Percentiles rank a stretch among this genome's conserved stretches.
Conservation (phyloP, 2,113 vertebrate genomes). For the Leptobrachium ailaonicum region DNA sequence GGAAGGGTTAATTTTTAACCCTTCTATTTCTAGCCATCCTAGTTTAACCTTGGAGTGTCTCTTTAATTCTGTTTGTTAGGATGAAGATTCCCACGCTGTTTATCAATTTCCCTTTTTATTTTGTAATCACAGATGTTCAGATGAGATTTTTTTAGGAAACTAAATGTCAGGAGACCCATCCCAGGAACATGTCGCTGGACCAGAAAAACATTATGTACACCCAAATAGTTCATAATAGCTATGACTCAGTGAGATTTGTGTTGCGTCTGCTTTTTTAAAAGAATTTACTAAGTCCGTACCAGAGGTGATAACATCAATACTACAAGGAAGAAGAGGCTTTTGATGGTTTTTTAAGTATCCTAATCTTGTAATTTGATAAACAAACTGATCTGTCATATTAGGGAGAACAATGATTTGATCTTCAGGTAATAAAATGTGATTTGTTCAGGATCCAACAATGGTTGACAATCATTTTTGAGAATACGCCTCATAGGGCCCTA, state of each 20-base stretch:
- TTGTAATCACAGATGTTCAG: not conserved
- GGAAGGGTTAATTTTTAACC: too few relatives aligned
- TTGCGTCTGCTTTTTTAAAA: not conserved
- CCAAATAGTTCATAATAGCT: constrained; percentile 8
- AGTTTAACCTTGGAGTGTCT: too few relatives aligned
- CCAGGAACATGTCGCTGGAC: not conserved
- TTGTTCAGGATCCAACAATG: too few relatives aligned
- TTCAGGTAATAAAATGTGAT: too few relatives aligned
- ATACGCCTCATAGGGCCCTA: too few relatives aligned
- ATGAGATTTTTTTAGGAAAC: constrained; percentile 4
- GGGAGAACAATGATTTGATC: too few relatives aligned
- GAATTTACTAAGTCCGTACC: not conserved
- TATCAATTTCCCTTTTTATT: not conserved
- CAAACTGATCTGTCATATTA: too few relatives aligned
- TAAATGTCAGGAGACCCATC: not conserved
- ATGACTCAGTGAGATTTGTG: not conserved
- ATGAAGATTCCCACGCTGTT: constrained; percentile 1
- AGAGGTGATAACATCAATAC: not conserved
- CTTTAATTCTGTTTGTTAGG: not conserved
- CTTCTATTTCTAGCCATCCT: too few relatives aligned
- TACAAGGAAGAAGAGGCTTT: not conserved
- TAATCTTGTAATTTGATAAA: not conserved
- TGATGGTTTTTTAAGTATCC: not conserved
- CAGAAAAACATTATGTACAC: not conserved
- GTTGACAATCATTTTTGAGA: too few relatives aligned